Base-by-base conservation (phyloP, 2,797 vertebrate species). In the Furcifer pardalis region DNA sequence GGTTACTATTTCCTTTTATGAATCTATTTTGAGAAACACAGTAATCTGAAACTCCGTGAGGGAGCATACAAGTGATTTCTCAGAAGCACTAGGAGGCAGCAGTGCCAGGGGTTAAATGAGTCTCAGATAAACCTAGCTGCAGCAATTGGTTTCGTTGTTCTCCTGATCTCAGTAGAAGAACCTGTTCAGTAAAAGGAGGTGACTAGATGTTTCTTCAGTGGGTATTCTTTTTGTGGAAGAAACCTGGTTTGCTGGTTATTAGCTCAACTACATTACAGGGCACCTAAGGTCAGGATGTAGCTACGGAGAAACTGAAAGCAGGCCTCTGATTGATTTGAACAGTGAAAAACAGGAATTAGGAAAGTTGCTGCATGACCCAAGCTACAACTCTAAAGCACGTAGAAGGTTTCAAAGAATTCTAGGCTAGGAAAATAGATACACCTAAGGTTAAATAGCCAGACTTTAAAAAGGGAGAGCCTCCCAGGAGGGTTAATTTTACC, bases 1-100 rank as follows among this genome's bases (percentile, higher is more conserved):
- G 83, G 77, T 88, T 91, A 90, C 91, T 42, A 66, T 83, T 91
- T 89, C 78, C 65, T 37, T 84, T 91, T 91, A 84, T 81, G 77
- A 86, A 76, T 92, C 88, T 89, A 87, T 90, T 92, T 92, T 91
- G 88, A 92, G 90, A 76, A 89, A 81, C 84, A 83, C 10, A 79
- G 88, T 88, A 88, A 91, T 83, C 77, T 87, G 86, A 94, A 92
- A 92, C 86, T 84, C 63, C 21, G 87, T 77, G 79, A 42, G 71
- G 84, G 0, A 6, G 81, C 87, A 91, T 87, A 73, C 82, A 37
- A 75, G 77, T 44, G 52, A 37, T 84, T 87, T 87, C 86, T 75
- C 60, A 79, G 89, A 90, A 77, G 81, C 82, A 81, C 52, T 42
- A 85, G 84, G 66, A 88, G 75, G 75, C 90, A 88, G 82, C 19